Base-by-base conservation (phyloP, 1,140 invertebrate species). In the Aphidius gifuensis region DNA sequence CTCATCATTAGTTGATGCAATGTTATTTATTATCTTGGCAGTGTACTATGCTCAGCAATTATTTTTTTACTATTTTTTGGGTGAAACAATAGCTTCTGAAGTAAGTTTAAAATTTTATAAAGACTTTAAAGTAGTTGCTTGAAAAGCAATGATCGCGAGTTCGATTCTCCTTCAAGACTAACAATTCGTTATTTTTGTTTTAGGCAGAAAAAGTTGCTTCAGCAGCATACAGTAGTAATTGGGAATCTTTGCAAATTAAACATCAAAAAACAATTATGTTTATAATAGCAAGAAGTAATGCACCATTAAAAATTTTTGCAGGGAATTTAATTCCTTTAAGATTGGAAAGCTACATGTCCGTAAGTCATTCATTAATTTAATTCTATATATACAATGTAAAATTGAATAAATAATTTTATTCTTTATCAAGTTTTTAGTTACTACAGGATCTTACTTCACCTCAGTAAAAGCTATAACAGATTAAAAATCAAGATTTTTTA, bases 41-140 rank as follows among this genome's bases (percentile, higher is more conserved):
- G 48, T 64, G 46, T 64, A 60, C 39, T 64, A 60, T n/a, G 62
- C 62, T 5, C 57, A 64, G n/a, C 62, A 64, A 47, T 60, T 64
- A 39, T 43, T 64, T 1, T 64, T 64, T 42, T 64, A 64, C 59
- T 64, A 64, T 55, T 51, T 64, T 16, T 56, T 56, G 8, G 58
- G 62, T 5, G 62, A 32, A 32, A 32, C 23, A 60, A 54, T 43
- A 59, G 39, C 57, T 64, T 2, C 56, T 50, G 23, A 6, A 48
- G 42, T n/a, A 64, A 53, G 62, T 58, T 38, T 40, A 23, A 47
- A 45, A 8, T 50, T 48, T 55, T 9, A 4, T 8, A 47, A 47
- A 58, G 11, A 9, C 1, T 44, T 6, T 16, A 16, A 16, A 16
- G 16, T 1, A 16, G 16, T 16, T 16, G 16, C 16, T 16, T 16